Evolutionary conservation across 2,888 invertebrate genomes (phyloP), one percentile per base, ranked within the genome.

Genomic region (Cabera pusaria): DNA sequence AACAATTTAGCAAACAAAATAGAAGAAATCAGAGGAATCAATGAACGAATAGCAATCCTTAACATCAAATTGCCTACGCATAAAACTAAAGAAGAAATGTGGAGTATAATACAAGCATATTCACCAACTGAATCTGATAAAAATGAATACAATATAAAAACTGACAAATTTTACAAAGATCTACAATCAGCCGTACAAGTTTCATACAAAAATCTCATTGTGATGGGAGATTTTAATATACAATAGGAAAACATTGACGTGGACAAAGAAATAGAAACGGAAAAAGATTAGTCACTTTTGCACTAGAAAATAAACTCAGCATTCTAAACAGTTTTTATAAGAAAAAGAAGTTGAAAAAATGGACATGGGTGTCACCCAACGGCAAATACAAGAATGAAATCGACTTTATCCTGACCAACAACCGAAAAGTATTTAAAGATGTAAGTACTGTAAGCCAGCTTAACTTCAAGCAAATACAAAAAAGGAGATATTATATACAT

Each of bases 41-140:
- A 26, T 6, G 26, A 32, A 3, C 27, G 39, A 39, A 39, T 39
- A 3, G 39, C 32, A n/a, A 10, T 27, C 1, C 27, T 39, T 2
- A 33, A 36, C 21, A 51, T 33, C 6, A 5, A 21, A 21, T 5
- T 9, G 4, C 8, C 21, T 9, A 9, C 3, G 9, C 9, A 7
- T 51, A n/a, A n/a, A n/a, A 14, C 3, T 4, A 14, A 4, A 14
- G 14, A 14, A 3, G 14, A 21, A 21, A 1, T 7, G 5, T 21
- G n/a, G 6, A 22, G 7, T 0, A 31, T 31, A 1, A 9, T 31
- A 1, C 29, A 31, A 16, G 16, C 11, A 1, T 5, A 31, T 9
- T 10, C 29, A 6, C 29, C 29, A 1, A 31, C 16, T 8, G 29
- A 22, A 16, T n/a, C 19, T 14, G 8, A 14, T 16, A 22, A n/a